These are phyloP conservation scores for Eudyptes chrysolophus DNA, from an alignment of 2,113 vertebrate genomes.

Conservation along the genomic window DNA sequence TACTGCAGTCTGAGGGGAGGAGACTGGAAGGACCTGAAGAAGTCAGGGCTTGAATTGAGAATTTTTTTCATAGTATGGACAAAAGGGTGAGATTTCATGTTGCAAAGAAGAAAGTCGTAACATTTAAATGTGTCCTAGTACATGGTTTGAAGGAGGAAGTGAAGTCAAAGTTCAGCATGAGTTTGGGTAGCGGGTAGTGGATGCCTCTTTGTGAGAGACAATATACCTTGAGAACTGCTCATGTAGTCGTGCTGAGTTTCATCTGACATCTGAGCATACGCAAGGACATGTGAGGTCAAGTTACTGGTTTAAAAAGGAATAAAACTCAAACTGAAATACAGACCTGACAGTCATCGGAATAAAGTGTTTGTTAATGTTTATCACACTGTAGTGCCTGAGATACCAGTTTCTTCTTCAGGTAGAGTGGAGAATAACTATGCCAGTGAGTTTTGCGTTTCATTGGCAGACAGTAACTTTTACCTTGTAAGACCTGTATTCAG, in stretches of 20 bases:
- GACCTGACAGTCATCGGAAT: background rate
- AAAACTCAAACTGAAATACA: background rate
- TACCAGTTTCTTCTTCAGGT: background rate
- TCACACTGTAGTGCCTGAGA: background rate
- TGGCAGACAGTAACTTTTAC: background rate
- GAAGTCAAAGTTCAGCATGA: background rate
- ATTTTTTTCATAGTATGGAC: background rate
- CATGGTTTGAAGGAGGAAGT: background rate
- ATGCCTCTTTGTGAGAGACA: background rate
- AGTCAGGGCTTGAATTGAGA: background rate
- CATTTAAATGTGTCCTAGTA: background rate
- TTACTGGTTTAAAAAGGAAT: background rate
- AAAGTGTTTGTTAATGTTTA: background rate
- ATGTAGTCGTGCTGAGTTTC: fast-evolving
- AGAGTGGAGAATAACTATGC: background rate
- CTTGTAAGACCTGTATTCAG: background rate
- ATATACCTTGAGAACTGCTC: background rate
- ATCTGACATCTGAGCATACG: background rate
- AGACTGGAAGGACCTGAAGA: background rate
- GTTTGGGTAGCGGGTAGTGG: background rate
- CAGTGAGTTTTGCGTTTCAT: background rate
- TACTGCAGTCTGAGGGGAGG: background rate
- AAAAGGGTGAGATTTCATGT: background rate
- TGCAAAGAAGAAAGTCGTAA: background rate
- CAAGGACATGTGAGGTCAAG: background rate